Base-by-base conservation (phyloP, 2,113 vertebrate species). In the Egretta garzetta region DNA sequence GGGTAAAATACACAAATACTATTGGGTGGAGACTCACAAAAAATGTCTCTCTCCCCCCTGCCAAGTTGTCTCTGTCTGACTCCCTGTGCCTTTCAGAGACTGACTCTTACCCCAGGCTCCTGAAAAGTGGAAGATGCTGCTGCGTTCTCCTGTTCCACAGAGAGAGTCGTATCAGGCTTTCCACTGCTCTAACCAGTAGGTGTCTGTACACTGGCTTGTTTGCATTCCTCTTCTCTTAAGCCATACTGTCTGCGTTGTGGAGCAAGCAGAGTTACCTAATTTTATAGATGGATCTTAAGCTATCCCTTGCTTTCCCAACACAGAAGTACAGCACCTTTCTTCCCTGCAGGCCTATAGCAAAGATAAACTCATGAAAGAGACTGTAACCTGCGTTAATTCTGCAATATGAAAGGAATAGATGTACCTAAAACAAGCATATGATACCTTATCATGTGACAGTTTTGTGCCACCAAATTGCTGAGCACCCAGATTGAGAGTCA, bases 221-320 rank as follows among this genome's bases (percentile, higher is more conserved):
- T 93, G 92, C 92, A 91, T 93, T 94, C 87, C 73, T 91, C 35
- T 52, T 2, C 93, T 94, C 26, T 53, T 53, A 52, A 83, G 73
- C 58, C 45, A 26, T 12, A 8, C 55, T 86, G 41, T 43, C 63
- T 75, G 82, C 49, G 3, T 18, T 16, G 0, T 45, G 73, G 21
- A 84, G 66, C 64, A 22, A 90, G 67, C 76, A 63, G 58, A 9
- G n/a, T 27, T 93, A 73, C 82, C 60, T 56, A 23, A 87, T 84
- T 84, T 68, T 58, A 6, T 75, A 80, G 43, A 14, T 60, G 16
- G 53, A 49, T 32, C 56, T 74, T 27, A 27, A 75, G 13, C n/a
- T 59, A 7, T 33, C 35, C 37, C 33, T 75, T 64, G 32, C 35
- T 80, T 79, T 72, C 68, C 80, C 73, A 81, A 43, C 55, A 5